These are phyloP conservation scores for Drosophila gunungcola DNA, from an alignment of 1,140 invertebrate genomes.

Conservation along the genomic window DNA sequence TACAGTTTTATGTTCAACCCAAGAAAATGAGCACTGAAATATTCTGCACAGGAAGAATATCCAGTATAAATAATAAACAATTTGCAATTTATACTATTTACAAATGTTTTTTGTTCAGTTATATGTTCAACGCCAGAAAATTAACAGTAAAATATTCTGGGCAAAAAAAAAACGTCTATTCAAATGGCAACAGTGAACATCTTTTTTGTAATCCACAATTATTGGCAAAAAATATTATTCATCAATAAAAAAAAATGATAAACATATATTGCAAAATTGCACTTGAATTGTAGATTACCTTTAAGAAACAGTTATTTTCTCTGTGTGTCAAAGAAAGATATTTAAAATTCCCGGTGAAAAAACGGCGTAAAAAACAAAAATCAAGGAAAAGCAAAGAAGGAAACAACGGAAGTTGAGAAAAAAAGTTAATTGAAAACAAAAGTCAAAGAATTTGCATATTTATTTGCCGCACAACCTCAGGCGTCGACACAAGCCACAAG, in stretches of 20 bases:
- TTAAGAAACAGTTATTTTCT: constrained; percentile 21
- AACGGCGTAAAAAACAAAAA: constrained; percentile 1
- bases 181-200: too few species aligned
- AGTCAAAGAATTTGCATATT: constrained; percentile 79
- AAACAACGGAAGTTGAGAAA: constrained; percentile 26
- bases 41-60: not conserved
- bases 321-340: constrained; percentile 7
- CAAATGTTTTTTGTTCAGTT: too few species aligned
- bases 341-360: constrained; percentile 5
- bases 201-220: too few species aligned
- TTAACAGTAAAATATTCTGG: too few species aligned
- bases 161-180: too few species aligned
- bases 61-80: too few species aligned
- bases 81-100: too few species aligned
- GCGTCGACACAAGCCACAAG: constrained; percentile 53
- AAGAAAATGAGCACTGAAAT: not conserved
- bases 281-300: not conserved
- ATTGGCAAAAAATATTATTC: too few species aligned
- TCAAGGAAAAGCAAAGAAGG: constrained; percentile 24
- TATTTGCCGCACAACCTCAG: constrained; percentile 51
- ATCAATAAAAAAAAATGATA: not conserved
- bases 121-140: too few species aligned
- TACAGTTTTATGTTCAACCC: not conserved
- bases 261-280: not conserved
- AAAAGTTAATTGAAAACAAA: constrained; percentile 83